A percentile compares a stretch with the other conserved stretches of the same genome.
Evolutionary conservation across 2,113 vertebrate genomes (phyloP).

Genomic region (Rhipidura dahli): DNA sequence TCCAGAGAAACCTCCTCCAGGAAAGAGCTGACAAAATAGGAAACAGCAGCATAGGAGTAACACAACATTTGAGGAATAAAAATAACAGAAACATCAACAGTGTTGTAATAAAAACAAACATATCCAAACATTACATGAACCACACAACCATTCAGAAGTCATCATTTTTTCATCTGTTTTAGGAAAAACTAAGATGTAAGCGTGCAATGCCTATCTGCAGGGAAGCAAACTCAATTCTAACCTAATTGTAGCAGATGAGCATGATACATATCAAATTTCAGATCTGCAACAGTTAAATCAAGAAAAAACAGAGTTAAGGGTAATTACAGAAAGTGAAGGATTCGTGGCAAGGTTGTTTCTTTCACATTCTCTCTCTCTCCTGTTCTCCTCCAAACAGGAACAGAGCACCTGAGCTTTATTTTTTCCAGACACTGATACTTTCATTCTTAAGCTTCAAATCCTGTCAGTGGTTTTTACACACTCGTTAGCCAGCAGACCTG

Average conservation of each 20-base stretch:
- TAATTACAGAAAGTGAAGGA: not conserved
- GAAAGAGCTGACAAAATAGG: constrained; percentile 19
- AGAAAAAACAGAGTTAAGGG: not conserved
- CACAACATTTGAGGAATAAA: not conserved
- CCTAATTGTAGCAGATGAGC: not conserved
- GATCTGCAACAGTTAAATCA: not conserved
- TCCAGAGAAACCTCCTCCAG: constrained; percentile 21
- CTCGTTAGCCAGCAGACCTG: not conserved
- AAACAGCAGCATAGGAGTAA: not conserved
- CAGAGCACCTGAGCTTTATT: not conserved
- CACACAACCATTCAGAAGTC: not conserved
- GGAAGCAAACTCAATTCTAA: not conserved
- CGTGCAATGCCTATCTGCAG: not conserved
- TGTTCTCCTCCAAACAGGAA: not conserved
- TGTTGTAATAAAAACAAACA: not conserved
- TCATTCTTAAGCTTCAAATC: not conserved
- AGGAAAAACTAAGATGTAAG: not conserved
- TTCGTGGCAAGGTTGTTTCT: not conserved
- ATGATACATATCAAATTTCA: not conserved
- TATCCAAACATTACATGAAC: not conserved
- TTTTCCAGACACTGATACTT: not conserved
- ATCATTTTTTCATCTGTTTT: not conserved
- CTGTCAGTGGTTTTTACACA: not conserved
- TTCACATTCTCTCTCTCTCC: not conserved
- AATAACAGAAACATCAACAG: not conserved